A percentile compares a stretch with the other conserved stretches of the same genome.
Conservation (phyloP, 2,797 vertebrate genomes). For the Amniataba percoides region DNA sequence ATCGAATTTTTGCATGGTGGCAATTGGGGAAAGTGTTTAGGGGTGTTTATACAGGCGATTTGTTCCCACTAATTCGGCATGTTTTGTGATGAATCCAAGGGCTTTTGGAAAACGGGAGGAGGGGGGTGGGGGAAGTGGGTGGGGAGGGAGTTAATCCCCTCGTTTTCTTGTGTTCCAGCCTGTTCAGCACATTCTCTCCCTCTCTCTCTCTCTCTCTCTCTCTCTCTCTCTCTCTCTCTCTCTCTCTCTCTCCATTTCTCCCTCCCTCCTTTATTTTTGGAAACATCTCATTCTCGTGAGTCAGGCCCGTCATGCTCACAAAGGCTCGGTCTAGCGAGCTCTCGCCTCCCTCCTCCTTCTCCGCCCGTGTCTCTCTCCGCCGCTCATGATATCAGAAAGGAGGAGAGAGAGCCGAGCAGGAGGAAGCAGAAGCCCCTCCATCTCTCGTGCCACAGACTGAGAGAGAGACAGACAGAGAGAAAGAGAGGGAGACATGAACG, state of each 20-base stretch:
- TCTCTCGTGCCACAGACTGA: conserved; percentile 11
- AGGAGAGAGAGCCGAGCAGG: conserved; percentile 31
- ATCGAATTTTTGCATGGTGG: conserved; percentile 14
- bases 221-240: conserved; percentile 2
- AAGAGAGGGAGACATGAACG: conserved; percentile 27
- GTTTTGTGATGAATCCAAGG: conserved; percentile 74
- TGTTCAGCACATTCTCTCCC: conserved; percentile 73
- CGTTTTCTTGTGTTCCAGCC: conserved; percentile 75
- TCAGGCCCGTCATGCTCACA: conserved; percentile 71
- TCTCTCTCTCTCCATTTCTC: conserved; percentile 23
- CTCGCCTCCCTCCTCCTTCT: conserved; percentile 46
- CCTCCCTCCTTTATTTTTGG: conserved; percentile 79
- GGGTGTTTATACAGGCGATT: conserved; percentile 66
- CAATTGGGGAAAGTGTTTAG: conserved; percentile 60
- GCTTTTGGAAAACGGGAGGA: conserved; percentile 56
- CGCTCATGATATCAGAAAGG: conserved; percentile 64
- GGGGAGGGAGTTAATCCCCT: conserved; percentile 73
- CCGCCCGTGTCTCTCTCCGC: conserved; percentile 42
- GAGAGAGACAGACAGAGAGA: neutral
- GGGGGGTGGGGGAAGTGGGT: neutral
- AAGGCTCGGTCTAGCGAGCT: conserved; percentile 69
- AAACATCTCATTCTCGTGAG: conserved; percentile 82
- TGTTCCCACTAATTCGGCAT: conserved; percentile 74
- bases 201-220: conserved; percentile 2
- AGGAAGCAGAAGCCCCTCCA: conserved; percentile 21